Conservation (phyloP, 2,797 vertebrate genomes). For the Sciaenops ocellatus region DNA sequence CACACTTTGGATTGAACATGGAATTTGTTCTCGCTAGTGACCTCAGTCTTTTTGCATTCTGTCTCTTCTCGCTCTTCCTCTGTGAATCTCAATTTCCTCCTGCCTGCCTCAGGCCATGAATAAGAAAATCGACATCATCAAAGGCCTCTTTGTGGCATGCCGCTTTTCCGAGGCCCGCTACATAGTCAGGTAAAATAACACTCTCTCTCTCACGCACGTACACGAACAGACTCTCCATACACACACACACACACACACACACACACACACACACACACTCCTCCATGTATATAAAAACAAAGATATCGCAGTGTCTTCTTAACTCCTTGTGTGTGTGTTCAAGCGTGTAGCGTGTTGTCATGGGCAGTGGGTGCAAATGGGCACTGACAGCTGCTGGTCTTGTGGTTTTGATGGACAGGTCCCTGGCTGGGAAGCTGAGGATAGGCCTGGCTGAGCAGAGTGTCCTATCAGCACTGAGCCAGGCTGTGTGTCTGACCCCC, state of each 20-base stretch:
- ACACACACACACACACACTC: background rate
- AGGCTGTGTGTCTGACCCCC: slow-evolving; percentile 91
- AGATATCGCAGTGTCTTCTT: background rate
- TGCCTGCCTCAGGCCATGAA: slow-evolving; percentile 88
- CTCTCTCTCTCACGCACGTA: background rate
- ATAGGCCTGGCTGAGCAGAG: slow-evolving; percentile 95
- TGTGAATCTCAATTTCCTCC: slow-evolving; percentile 77
- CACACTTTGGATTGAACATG: slow-evolving; percentile 55
- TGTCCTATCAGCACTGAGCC: slow-evolving; percentile 88
- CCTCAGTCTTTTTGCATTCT: slow-evolving; percentile 70
- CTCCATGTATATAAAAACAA: slow-evolving; percentile 19
- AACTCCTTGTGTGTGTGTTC: slow-evolving; percentile 11
- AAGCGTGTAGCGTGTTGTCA: slow-evolving; percentile 27
- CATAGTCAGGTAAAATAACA: slow-evolving; percentile 89
- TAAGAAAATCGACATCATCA: slow-evolving; percentile 96
- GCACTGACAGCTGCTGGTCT: slow-evolving; percentile 31
- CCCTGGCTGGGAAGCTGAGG: slow-evolving; percentile 92
- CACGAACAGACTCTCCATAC: background rate
- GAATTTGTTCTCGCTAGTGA: slow-evolving; percentile 66
- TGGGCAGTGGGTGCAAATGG: slow-evolving; percentile 21
- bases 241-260: background rate
- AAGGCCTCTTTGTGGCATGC: slow-evolving; percentile 94
- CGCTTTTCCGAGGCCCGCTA: slow-evolving; percentile 93
- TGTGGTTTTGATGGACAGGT: slow-evolving; percentile 83
- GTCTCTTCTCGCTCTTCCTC: slow-evolving; percentile 60